These are phyloP conservation scores for Rhabdophis nuchalis DNA, from an alignment of 2,797 vertebrate species.

Conservation along the genomic window DNA sequence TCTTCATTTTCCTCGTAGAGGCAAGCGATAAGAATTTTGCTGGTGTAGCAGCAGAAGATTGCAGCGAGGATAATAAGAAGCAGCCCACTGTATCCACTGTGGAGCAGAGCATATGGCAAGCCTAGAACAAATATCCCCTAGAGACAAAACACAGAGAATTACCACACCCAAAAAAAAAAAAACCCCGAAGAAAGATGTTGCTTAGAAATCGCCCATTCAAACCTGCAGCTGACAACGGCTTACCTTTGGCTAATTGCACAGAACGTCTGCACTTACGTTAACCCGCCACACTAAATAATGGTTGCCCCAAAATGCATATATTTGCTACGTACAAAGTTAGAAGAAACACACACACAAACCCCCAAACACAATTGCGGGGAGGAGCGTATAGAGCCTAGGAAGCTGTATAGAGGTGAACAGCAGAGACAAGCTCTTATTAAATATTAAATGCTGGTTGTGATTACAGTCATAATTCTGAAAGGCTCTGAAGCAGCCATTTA, in stretches of 20 bases:
- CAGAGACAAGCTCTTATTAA: constrained; percentile 57
- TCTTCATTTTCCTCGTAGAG: constrained; percentile 75
- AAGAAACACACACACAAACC: not conserved
- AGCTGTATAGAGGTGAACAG: constrained; percentile 46
- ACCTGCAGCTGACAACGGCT: not conserved
- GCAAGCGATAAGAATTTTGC: constrained; percentile 75
- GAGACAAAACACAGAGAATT: constrained; percentile 37
- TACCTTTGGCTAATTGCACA: constrained; percentile 21
- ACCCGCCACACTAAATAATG: constrained; percentile 37
- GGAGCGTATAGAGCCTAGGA: constrained; percentile 37
- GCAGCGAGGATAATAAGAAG: constrained; percentile 74
- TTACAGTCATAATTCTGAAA: constrained; percentile 66
- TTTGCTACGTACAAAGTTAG: constrained; percentile 54
- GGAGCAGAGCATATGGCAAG: constrained; percentile 75
- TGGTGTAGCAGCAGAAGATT: constrained; percentile 78
- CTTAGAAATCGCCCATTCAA: constrained; percentile 24
- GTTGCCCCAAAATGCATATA: constrained; percentile 33
- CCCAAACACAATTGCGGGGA: constrained; percentile 17
- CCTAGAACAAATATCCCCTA: constrained; percentile 81
- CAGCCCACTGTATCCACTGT: constrained; percentile 75
- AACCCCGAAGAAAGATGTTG: constrained; percentile 28
- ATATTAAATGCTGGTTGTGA: constrained; percentile 66
- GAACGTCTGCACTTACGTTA: constrained; percentile 18
- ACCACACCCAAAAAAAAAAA: not conserved
- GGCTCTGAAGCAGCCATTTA: constrained; percentile 49